A percentile compares a stretch with the other conserved stretches of the same genome.
These are phyloP conservation scores for Alentia gelatinosa DNA, from an alignment of 2,888 invertebrate species.

Conservation along the genomic window DNA sequence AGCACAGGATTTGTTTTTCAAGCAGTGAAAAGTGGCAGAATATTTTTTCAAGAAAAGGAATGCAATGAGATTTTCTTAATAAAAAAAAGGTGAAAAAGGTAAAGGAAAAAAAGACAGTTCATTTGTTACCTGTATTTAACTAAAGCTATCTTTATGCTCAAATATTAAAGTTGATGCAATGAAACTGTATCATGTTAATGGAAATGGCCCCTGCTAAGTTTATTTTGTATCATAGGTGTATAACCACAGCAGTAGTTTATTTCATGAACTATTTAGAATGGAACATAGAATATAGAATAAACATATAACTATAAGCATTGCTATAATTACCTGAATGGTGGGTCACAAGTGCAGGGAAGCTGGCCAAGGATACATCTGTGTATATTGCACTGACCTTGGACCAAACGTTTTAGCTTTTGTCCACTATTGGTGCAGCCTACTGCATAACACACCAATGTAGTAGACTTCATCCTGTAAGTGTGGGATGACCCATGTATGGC, in stretches of 20 bases:
- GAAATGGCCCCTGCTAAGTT: not conserved
- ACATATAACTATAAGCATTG: not conserved
- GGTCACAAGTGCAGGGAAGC: not conserved
- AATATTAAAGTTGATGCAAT: not conserved
- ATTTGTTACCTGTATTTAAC: not conserved
- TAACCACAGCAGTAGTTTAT: not conserved
- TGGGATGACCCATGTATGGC: no score
- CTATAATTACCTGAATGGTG: not conserved
- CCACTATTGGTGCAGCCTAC: not conserved
- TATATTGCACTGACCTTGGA: not conserved
- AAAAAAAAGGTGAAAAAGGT: no score
- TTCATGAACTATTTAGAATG: not conserved
- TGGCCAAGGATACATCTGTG: not conserved
- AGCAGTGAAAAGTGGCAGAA: not conserved
- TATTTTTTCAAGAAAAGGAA: no score
- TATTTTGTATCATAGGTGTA: not conserved
- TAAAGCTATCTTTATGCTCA: not conserved
- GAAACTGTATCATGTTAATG: not conserved
- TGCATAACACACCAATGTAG: not conserved
- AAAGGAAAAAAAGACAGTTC: no score
- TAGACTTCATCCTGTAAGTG: no score
- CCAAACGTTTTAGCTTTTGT: not conserved
- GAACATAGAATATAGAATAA: not conserved
- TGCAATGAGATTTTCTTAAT: no score
- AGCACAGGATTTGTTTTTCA: not conserved